A percentile compares a stretch with the other conserved stretches of the same genome.
Evolutionary conservation across 2,888 invertebrate genomes (phyloP).

Genomic region (Aspidiotus rigidus): DNA sequence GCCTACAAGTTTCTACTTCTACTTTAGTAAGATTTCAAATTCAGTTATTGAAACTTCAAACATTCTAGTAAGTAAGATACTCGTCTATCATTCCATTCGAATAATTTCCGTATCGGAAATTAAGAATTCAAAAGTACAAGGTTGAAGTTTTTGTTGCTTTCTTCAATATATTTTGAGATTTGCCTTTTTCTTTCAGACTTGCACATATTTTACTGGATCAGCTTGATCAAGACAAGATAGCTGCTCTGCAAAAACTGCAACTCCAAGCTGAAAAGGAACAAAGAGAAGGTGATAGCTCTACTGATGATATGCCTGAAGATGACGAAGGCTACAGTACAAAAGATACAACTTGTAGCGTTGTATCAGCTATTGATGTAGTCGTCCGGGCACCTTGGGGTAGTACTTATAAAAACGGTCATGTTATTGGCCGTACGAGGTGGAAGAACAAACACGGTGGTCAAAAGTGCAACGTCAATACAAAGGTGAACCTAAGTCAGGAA

Average conservation of each 20-base stretch:
- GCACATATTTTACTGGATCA: slow-evolving; percentile 70
- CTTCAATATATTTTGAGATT: background rate
- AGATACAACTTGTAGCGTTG: slow-evolving; percentile 44
- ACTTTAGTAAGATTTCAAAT: no score
- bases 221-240: slow-evolving; percentile 62
- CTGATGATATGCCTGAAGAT: slow-evolving; percentile 42
- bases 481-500: slow-evolving; percentile 40
- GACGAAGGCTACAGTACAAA: slow-evolving; percentile 40
- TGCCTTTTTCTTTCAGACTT: slow-evolving; percentile 44
- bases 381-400: slow-evolving; percentile 29
- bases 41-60: no score
- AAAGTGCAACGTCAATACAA: slow-evolving; percentile 20
- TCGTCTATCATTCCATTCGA: background rate
- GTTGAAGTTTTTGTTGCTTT: background rate
- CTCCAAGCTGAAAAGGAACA: slow-evolving; percentile 49
- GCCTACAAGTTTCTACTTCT: no score
- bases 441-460: slow-evolving; percentile 30
- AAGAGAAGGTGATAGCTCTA: slow-evolving; percentile 41
- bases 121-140: background rate
- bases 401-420: slow-evolving; percentile 28
- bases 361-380: slow-evolving; percentile 45
- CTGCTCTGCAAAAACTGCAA: slow-evolving; percentile 54
- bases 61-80: no score
- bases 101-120: background rate
- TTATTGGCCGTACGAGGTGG: slow-evolving; percentile 34